These are phyloP conservation scores for Mirounga angustirostris DNA, from an alignment of 2,113 vertebrate species.

Conservation along the genomic window DNA sequence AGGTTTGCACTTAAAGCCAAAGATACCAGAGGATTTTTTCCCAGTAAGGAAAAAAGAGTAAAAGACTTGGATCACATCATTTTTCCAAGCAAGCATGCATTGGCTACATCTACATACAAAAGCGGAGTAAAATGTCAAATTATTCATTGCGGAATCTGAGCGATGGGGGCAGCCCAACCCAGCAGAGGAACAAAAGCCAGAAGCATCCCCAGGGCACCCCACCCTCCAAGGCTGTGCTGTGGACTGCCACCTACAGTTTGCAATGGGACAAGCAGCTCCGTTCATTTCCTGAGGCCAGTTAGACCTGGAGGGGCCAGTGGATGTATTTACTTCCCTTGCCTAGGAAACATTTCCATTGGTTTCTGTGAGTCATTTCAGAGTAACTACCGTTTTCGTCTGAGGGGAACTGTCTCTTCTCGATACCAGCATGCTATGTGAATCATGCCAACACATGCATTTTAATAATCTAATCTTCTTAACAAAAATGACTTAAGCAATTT, in stretches of 20 bases:
- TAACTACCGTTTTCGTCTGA: not conserved
- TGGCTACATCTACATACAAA: not conserved
- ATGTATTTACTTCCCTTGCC: not conserved
- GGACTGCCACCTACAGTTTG: not conserved
- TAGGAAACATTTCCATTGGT: not conserved
- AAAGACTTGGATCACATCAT: not conserved
- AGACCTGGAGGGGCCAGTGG: not conserved
- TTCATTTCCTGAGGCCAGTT: not conserved
- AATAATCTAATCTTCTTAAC: not conserved
- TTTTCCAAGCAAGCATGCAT: not conserved
- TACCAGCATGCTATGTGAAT: not conserved
- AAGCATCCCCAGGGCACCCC: not conserved
- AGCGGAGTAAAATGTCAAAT: not conserved
- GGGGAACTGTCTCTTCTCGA: not conserved
- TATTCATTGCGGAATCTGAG: not conserved
- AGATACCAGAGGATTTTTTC: not conserved
- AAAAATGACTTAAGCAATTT: not conserved
- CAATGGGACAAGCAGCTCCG: not conserved
- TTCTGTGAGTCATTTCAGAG: not conserved
- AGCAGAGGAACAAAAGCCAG: not conserved
- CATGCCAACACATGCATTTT: not conserved
- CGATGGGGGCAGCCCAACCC: not conserved
- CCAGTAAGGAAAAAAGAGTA: not conserved
- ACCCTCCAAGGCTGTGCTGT: not conserved
- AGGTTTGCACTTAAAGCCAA: not conserved